These are phyloP conservation scores for Pelodiscus sinensis DNA, from an alignment of 2,113 vertebrate genomes.

Conservation along the genomic window DNA sequence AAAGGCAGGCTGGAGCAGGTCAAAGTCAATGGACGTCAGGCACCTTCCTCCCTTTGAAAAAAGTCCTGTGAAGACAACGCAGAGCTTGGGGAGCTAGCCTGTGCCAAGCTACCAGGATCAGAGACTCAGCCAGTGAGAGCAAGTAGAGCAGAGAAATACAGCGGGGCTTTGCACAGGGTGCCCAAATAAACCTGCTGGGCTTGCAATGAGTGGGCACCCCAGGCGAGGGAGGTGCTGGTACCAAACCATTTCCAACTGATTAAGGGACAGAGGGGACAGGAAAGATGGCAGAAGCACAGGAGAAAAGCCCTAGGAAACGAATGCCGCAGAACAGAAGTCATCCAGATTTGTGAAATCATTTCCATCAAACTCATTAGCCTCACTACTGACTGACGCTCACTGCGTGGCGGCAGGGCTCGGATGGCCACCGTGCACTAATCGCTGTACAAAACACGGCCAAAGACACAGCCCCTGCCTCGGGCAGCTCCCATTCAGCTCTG, in stretches of 20 bases:
- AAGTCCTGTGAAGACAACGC: not conserved
- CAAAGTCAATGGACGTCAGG: conserved; percentile 52
- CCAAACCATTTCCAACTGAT: conserved; percentile 61
- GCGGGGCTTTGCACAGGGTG: not conserved
- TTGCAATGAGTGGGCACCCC: conserved; percentile 7
- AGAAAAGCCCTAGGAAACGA: not conserved
- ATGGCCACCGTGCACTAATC: not conserved
- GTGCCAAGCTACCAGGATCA: not conserved
- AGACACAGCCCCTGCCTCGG: accelerated
- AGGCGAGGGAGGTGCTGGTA: not conserved
- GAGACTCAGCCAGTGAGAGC: not conserved
- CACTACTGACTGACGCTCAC: not conserved
- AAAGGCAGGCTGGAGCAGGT: not conserved
- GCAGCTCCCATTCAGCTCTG: not conserved
- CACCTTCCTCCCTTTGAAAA: conserved; percentile 20
- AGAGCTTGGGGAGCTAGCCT: accelerated
- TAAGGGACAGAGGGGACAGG: not conserved
- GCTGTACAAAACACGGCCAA: not conserved
- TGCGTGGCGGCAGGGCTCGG: not conserved
- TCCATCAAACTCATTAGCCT: not conserved
- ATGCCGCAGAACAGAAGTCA: not conserved
- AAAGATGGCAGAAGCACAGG: conserved; percentile 26
- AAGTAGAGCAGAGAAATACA: not conserved
- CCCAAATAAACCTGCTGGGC: not conserved
- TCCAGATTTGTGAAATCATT: not conserved